phyloP scores from a whole-genome alignment of 2,888 invertebrate genomes.

The Tetranychus truncatus region DNA sequence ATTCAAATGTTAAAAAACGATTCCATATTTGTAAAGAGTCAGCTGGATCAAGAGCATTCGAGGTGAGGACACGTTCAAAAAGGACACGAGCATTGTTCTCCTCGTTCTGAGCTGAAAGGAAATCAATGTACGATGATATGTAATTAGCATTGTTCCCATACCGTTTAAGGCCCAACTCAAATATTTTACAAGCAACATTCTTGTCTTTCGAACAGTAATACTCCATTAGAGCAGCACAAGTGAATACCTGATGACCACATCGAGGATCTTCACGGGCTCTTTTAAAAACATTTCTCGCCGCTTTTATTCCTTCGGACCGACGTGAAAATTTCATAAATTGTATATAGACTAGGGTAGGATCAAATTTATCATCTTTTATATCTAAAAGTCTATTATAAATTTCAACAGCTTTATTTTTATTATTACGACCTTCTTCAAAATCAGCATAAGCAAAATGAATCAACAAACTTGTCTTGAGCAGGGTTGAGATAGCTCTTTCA shows the following conservation, averaged over 20 bases:
- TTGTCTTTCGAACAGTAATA: slow-evolving; percentile 97
- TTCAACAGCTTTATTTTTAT: slow-evolving; percentile 86
- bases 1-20: slow-evolving; percentile 91
- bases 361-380: slow-evolving; percentile 47
- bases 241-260: slow-evolving; percentile 77
- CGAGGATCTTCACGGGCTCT: slow-evolving; percentile 70
- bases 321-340: slow-evolving; percentile 98
- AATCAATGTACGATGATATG: slow-evolving; percentile 86
- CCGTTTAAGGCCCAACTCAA: slow-evolving; percentile 90
- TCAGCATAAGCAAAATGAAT: slow-evolving; percentile 96
- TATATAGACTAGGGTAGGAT: slow-evolving; percentile 87
- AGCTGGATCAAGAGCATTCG: slow-evolving; percentile 70
- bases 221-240: slow-evolving; percentile 93
- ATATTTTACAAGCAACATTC: slow-evolving; percentile 85
- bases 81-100: slow-evolving; percentile 98
- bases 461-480: slow-evolving; percentile 74
- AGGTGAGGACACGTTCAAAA: slow-evolving; percentile 85
- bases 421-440: slow-evolving; percentile 85
- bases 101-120: slow-evolving; percentile 89
- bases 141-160: slow-evolving; percentile 88
- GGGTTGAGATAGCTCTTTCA: slow-evolving; percentile 73
- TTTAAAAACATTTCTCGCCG: slow-evolving; percentile 83
- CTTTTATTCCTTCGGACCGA: slow-evolving; percentile 90
- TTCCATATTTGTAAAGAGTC: slow-evolving; percentile 97
- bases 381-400: slow-evolving; percentile 82